A percentile compares a stretch with the other conserved stretches of the same genome.
Evolutionary conservation across 1,140 invertebrate species (phyloP).

Genomic region (Steinernema khuongi): DNA sequence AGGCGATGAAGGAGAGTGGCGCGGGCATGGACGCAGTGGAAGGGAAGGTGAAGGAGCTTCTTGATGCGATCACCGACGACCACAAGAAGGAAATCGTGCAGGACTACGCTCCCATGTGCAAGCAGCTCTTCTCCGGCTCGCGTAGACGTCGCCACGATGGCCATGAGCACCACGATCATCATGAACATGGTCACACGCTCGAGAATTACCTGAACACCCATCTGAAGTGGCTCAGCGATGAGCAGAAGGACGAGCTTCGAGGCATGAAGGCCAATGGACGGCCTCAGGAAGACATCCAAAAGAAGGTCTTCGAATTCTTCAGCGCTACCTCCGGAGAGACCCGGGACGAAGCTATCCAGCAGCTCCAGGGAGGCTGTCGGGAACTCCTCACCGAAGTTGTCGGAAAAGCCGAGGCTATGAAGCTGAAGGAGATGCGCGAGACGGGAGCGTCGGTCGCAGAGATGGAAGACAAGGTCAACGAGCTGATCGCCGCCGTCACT

Average conservation of each 20-base stretch:
- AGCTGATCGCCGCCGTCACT: not conserved
- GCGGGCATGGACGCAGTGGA: slow-evolving; percentile 30
- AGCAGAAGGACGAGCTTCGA: slow-evolving; percentile 6
- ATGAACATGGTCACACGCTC: not conserved
- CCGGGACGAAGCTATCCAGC: not conserved
- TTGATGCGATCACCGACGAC: slow-evolving; percentile 1
- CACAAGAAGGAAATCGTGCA: slow-evolving; percentile 19
- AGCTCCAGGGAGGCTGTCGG: not conserved
- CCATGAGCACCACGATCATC: not conserved
- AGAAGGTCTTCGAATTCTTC: not conserved
- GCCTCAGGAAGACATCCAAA: not conserved
- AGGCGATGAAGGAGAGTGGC: slow-evolving; percentile 33
- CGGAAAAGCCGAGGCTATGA: not conserved
- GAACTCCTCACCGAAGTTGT: not conserved
- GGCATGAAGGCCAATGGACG: not conserved
- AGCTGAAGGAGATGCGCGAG: not conserved
- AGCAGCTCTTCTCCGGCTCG: slow-evolving; percentile 13
- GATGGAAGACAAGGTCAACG: not conserved
- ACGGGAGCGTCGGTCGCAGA: not conserved
- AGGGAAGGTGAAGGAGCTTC: slow-evolving; percentile 33
- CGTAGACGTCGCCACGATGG: not conserved
- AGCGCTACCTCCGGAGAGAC: not conserved
- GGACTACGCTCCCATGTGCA: slow-evolving; percentile 8
- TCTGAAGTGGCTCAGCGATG: slow-evolving; percentile 8
- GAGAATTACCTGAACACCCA: not conserved